Evolutionary conservation across 2,797 vertebrate genomes (phyloP).

Genomic region (Squalus acanthias): DNA sequence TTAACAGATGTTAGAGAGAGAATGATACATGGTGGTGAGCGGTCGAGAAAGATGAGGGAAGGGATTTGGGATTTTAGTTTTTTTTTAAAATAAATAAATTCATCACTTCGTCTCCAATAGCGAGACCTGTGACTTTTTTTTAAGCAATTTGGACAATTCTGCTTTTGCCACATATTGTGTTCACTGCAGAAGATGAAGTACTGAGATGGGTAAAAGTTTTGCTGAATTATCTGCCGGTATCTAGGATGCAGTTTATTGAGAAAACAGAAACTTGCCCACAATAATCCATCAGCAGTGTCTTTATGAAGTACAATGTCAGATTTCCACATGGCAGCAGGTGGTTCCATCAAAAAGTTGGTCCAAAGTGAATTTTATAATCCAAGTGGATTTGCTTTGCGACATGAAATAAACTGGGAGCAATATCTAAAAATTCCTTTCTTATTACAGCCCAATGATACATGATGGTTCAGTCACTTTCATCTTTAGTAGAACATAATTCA

Average conservation of each 20-base stretch:
- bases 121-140: background rate
- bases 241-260: background rate
- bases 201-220: background rate
- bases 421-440: background rate
- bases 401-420: background rate
- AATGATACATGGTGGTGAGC: background rate
- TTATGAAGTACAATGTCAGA: background rate
- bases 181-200: background rate
- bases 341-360: background rate
- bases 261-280: background rate
- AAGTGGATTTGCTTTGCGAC: background rate
- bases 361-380: background rate
- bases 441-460: background rate
- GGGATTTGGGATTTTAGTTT: background rate
- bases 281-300: background rate
- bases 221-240: background rate
- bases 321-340: background rate
- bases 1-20: background rate
- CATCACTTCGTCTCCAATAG: background rate
- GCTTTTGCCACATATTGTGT: background rate
- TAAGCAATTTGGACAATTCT: background rate
- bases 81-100: background rate
- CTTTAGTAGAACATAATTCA: background rate
- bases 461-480: background rate
- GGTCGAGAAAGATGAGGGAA: background rate